Evolutionary conservation across 2,797 vertebrate genomes (phyloP).

Genomic region (Clarias fuscus): DNA sequence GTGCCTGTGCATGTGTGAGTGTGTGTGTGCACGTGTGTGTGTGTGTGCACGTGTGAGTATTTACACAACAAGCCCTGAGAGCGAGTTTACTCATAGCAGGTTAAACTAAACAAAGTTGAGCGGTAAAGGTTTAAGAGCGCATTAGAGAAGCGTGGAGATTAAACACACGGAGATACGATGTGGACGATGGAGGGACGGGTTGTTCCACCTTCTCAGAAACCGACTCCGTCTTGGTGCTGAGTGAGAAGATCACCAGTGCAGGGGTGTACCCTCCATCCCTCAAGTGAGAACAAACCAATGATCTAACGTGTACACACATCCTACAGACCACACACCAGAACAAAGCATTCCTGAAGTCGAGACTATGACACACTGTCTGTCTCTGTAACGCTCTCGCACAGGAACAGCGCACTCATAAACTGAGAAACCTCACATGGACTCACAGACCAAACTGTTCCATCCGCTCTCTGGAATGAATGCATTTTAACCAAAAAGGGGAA

Average conservation of each 20-base stretch:
- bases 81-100: background rate
- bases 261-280: background rate
- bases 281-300: background rate
- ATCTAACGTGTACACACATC: background rate
- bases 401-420: background rate
- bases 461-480: background rate
- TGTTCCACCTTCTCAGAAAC: background rate
- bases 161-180: background rate
- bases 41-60: background rate
- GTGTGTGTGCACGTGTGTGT: background rate
- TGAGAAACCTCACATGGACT: background rate
- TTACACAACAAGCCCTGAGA: constrained; percentile 37
- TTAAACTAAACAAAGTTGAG: background rate
- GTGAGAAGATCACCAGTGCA: no score
- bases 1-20: background rate
- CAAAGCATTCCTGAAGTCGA: background rate
- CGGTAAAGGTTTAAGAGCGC: background rate
- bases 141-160: background rate
- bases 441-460: background rate
- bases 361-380: background rate
- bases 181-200: background rate
- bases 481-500: background rate
- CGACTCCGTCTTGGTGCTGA: background rate
- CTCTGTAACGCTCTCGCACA: background rate
- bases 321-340: background rate